Conservation (phyloP, 2,888 invertebrate genomes). For the Pyrrhosoma nymphula region DNA sequence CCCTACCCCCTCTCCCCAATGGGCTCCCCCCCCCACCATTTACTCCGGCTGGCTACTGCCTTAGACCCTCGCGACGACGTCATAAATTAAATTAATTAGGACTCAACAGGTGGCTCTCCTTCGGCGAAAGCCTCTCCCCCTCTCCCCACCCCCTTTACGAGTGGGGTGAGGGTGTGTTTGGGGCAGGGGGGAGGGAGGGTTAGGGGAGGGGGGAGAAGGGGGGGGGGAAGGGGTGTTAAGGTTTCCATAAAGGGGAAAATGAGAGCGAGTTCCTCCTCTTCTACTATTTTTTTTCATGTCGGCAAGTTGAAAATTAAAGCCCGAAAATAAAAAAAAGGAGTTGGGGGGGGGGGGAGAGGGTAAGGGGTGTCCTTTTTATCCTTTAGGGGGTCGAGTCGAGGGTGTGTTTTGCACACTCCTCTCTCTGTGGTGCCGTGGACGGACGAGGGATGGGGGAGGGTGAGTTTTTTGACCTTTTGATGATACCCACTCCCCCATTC, state of each 20-base stretch:
- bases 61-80: constrained; percentile 18
- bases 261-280: too few species aligned
- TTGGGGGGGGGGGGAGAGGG: background rate
- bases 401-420: background rate
- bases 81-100: constrained; percentile 64
- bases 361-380: background rate
- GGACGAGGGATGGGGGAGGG: background rate
- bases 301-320: too few species aligned
- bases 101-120: constrained; percentile 54
- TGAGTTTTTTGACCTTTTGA: background rate
- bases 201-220: too few species aligned
- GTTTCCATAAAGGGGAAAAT: too few species aligned
- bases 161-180: too few species aligned
- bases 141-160: too few species aligned
- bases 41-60: background rate
- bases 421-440: too few species aligned
- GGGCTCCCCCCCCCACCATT: background rate
- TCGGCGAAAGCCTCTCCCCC: background rate
- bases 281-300: background rate
- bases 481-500: background rate
- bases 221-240: too few species aligned
- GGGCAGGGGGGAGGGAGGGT: too few species aligned
- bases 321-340: too few species aligned
- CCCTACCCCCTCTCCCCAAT: background rate
- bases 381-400: background rate